These are phyloP conservation scores for Eutrigla gurnardus DNA, from an alignment of 2,797 vertebrate species.

Conservation along the genomic window DNA sequence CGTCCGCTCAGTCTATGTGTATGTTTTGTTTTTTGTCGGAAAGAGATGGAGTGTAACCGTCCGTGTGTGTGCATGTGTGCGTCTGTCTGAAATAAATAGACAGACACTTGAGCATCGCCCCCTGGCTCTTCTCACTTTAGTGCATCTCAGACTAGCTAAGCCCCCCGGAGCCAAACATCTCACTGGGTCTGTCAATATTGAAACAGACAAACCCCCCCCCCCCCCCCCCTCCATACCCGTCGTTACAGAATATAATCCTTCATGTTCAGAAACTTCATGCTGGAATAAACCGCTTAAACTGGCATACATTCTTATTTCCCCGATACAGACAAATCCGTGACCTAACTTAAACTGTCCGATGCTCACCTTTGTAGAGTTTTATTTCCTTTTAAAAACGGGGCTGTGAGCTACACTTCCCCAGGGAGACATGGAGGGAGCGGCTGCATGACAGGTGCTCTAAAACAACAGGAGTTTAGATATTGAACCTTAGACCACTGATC, in stretches of 20 bases:
- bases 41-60: slow-evolving; percentile 39
- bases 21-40: slow-evolving; percentile 31
- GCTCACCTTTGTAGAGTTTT: slow-evolving; percentile 18
- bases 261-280: slow-evolving; percentile 59
- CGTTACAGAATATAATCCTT: slow-evolving; percentile 62
- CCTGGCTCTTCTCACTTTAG: slow-evolving; percentile 75
- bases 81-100: slow-evolving; percentile 73
- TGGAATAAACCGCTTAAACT: slow-evolving; percentile 55
- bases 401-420: neutral
- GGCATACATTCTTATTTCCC: slow-evolving; percentile 41
- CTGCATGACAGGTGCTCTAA: neutral
- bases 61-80: slow-evolving; percentile 29
- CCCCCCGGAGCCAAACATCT: slow-evolving; percentile 74
- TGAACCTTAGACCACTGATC: neutral
- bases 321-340: slow-evolving; percentile 42
- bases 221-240: slow-evolving; percentile 58
- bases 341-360: slow-evolving; percentile 22
- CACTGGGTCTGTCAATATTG: slow-evolving; percentile 78
- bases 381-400: slow-evolving; percentile 18
- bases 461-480: neutral
- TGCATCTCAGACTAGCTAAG: slow-evolving; percentile 74
- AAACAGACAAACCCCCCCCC: slow-evolving; percentile 65
- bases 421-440: neutral
- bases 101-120: slow-evolving; percentile 72
- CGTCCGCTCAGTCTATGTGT: slow-evolving; percentile 31